phyloP scores from a whole-genome alignment of 2,797 vertebrate species.

The Megaceryle alcyon region DNA sequence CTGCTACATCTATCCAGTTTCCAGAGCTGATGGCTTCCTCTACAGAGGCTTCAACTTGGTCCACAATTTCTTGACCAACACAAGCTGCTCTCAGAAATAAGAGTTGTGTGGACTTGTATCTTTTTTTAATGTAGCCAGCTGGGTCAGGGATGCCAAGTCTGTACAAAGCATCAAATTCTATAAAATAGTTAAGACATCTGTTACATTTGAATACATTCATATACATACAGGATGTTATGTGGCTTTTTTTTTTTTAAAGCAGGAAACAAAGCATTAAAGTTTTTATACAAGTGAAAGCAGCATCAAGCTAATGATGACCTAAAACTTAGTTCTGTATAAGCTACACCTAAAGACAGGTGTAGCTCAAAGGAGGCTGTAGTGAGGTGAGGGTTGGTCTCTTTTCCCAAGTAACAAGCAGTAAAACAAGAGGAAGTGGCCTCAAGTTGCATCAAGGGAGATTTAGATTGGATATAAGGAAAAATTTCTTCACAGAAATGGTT shows the following conservation, averaged over 20 bases:
- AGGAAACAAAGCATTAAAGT: neutral
- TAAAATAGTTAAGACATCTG: conserved; percentile 37
- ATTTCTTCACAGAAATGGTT: neutral
- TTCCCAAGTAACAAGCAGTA: neutral
- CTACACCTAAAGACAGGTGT: neutral
- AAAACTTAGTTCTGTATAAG: neutral
- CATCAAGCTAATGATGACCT: neutral
- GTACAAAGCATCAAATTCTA: conserved; percentile 92
- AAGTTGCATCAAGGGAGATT: too few species aligned
- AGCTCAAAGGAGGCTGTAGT: neutral
- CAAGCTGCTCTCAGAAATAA: conserved; percentile 89
- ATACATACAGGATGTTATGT: neutral
- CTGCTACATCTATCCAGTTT: conserved; percentile 91
- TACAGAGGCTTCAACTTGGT: conserved; percentile 94
- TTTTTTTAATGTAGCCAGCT: conserved; percentile 89
- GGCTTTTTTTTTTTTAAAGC: neutral
- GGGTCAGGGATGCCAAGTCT: conserved; percentile 94
- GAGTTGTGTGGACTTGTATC: conserved; percentile 87
- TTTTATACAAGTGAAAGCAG: neutral
- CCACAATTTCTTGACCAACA: conserved; percentile 88
- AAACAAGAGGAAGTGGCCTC: neutral
- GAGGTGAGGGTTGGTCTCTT: neutral
- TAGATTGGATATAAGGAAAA: neutral
- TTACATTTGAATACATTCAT: neutral
- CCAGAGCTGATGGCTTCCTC: conserved; percentile 93